Evolutionary conservation across 2,888 invertebrate species (phyloP).

Genomic region (Chalcis sispes): DNA sequence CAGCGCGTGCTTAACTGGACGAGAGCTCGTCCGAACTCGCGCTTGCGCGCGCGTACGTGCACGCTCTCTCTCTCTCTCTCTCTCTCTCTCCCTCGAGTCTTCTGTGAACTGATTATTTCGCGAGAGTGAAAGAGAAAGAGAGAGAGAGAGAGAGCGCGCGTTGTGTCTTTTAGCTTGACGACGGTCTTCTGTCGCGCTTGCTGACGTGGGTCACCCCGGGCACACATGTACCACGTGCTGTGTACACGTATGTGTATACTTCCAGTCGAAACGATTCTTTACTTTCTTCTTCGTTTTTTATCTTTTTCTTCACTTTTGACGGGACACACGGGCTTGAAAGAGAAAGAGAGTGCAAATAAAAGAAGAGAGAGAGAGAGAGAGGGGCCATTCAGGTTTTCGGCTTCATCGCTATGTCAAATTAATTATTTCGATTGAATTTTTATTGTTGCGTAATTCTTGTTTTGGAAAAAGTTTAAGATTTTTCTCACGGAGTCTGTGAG

Average conservation of each 20-base stretch:
- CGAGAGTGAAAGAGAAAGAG: slow-evolving; percentile 38
- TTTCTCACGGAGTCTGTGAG: neutral
- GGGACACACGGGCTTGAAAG: neutral
- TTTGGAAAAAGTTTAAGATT: slow-evolving; percentile 1
- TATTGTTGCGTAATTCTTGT: slow-evolving; percentile 21
- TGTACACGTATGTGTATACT: too few species aligned
- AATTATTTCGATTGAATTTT: slow-evolving; percentile 35
- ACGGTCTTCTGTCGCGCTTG: slow-evolving; percentile 50
- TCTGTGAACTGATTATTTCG: slow-evolving; percentile 54
- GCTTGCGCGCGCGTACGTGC: neutral
- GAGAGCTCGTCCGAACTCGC: too few species aligned
- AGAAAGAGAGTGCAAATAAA: neutral
- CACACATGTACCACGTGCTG: too few species aligned
- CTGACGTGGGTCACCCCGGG: slow-evolving; percentile 47
- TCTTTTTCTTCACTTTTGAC: neutral
- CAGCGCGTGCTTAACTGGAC: slow-evolving; percentile 43
- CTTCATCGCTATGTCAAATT: slow-evolving; percentile 22
- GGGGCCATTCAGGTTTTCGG: neutral
- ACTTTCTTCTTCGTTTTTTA: slow-evolving; percentile 11
- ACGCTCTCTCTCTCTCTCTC: neutral
- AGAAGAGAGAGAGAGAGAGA: neutral
- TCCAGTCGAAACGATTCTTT: neutral
- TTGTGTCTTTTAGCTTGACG: slow-evolving; percentile 50
- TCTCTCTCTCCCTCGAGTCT: slow-evolving; percentile 42
- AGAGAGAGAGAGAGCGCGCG: slow-evolving; percentile 24